These are phyloP conservation scores for Tenthredo mesomela DNA, from an alignment of 2,888 invertebrate species.

Conservation along the genomic window DNA sequence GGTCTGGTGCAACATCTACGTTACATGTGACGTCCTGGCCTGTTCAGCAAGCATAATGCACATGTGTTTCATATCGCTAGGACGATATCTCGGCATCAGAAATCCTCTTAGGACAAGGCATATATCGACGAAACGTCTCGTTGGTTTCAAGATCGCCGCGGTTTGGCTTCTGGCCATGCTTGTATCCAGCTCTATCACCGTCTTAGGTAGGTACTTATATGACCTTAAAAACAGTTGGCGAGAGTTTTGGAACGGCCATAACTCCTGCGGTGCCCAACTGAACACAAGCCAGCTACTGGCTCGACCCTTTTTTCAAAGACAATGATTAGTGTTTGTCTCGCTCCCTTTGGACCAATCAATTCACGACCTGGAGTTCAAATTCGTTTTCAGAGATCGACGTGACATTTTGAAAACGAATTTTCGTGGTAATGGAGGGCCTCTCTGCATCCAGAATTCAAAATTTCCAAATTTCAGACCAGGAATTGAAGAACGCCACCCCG, in stretches of 20 bases:
- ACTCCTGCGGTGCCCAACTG: slow-evolving; percentile 1
- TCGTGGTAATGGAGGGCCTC: background rate
- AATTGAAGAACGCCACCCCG: background rate
- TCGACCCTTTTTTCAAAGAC: background rate
- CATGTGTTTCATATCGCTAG: slow-evolving; percentile 95
- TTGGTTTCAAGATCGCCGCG: slow-evolving; percentile 92
- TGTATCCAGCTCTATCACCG: slow-evolving; percentile 92
- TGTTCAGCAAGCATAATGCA: slow-evolving; percentile 98
- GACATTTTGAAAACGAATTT: background rate
- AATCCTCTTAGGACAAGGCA: slow-evolving; percentile 93
- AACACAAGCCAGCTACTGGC: background rate
- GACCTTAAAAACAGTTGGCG: background rate
- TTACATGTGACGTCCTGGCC: slow-evolving; percentile 96
- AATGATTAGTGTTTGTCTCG: background rate
- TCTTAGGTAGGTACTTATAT: slow-evolving; percentile 83
- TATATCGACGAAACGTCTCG: slow-evolving; percentile 90
- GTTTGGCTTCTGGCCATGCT: slow-evolving; percentile 96
- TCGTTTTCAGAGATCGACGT: background rate
- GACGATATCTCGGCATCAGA: slow-evolving; percentile 93
- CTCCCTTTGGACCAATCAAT: background rate
- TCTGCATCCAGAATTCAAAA: background rate
- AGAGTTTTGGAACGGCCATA: background rate
- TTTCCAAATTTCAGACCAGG: background rate
- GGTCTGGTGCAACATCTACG: slow-evolving; percentile 96
- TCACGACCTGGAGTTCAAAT: background rate